Evolutionary conservation across 2,113 vertebrate genomes (phyloP).

Genomic region (Microcebus griseorufus): DNA sequence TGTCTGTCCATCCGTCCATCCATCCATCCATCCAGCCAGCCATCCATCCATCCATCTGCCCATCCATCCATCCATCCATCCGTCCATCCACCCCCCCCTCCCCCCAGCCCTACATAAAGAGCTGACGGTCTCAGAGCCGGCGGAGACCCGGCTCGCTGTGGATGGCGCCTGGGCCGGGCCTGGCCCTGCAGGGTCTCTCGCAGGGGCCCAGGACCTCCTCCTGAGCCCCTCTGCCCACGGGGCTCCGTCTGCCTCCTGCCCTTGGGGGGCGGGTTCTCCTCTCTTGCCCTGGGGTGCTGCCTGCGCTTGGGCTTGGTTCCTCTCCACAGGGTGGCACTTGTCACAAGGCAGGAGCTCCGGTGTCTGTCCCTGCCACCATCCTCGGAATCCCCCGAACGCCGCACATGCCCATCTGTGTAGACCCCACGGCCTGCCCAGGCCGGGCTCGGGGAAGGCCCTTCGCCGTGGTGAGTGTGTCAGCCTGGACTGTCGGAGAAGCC

Average conservation of each 20-base stretch:
- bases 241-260: neutral
- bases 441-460: neutral
- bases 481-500: neutral
- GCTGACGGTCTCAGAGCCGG: neutral
- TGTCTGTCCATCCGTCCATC: rapidly evolving
- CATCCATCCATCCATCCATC: neutral
- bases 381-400: no score
- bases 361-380: neutral
- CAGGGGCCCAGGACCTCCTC: neutral
- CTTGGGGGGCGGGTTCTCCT: neutral
- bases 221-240: neutral
- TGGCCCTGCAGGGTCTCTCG: neutral
- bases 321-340: no score
- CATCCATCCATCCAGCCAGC: no score
- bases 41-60: no score
- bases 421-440: neutral
- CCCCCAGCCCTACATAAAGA: neutral
- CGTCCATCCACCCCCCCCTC: no score
- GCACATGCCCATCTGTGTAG: no score
- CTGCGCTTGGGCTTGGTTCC: neutral
- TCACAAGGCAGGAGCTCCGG: neutral
- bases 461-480: neutral
- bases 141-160: no score
- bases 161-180: no score
- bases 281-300: neutral